Percentiles rank a stretch among this genome's conserved stretches.
Evolutionary conservation across 2,113 vertebrate genomes (phyloP).

Genomic region (Nasalis larvatus): DNA sequence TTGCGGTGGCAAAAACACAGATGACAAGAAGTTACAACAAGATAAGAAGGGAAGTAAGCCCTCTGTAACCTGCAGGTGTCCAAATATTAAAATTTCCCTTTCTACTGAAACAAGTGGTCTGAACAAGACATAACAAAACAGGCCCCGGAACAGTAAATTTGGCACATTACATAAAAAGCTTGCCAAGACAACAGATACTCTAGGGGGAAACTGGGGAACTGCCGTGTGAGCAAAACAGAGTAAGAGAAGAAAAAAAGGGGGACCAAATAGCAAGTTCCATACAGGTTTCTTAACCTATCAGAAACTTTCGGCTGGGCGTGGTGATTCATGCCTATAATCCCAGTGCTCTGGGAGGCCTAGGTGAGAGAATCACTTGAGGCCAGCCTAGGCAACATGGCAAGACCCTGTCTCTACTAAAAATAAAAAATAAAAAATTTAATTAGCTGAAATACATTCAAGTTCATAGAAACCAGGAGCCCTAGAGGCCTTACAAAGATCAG

Average conservation of each 20-base stretch:
- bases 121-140: conserved; percentile 28
- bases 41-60: not conserved
- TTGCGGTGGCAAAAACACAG: not conserved
- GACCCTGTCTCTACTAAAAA: no score
- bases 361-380: no score
- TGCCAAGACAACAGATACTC: conserved; percentile 23
- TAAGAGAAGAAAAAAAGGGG: not conserved
- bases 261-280: not conserved
- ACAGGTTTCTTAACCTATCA: not conserved
- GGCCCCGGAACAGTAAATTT: not conserved
- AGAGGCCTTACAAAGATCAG: not conserved
- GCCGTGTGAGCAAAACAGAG: not conserved
- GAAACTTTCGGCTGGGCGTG: not conserved
- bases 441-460: not conserved
- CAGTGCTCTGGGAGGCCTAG: no score
- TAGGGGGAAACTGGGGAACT: not conserved
- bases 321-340: no score
- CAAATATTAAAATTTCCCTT: conserved; percentile 30
- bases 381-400: no score
- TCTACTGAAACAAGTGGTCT: not conserved
- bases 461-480: not conserved
- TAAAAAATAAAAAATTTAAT: no score
- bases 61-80: not conserved
- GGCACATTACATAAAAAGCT: not conserved
- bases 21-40: not conserved